Base-by-base conservation (phyloP, 2,797 vertebrate genomes). In the Cossypha dichroa region DNA sequence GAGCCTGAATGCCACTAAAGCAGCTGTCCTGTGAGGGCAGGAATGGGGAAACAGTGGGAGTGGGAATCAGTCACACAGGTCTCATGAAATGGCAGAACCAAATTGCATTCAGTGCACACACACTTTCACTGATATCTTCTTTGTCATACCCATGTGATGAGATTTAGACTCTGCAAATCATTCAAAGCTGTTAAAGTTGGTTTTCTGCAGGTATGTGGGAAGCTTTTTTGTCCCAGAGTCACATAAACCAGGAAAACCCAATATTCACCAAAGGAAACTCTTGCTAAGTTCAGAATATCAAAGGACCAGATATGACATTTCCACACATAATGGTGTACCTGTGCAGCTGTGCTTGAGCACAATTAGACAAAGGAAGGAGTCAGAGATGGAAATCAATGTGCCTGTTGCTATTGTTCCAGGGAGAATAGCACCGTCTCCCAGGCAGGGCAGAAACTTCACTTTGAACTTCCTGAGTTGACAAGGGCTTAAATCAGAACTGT, bases 401-500 rank as follows among this genome's bases (percentile, higher is more conserved):
- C 34, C 58, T 76, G 25, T 86, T 84, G 40, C 89, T 88, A n/a
- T 88, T 80, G 73, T 94, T 73, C 88, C 76, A 81, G 79, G 25
- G 79, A 90, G 87, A 95, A 69, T 59, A 93, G 38, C 70, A 89
- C 31, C 1, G 13, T 60, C 85, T 90, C 64, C 33, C 63, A 69
- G 66, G 64, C 88, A 75, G 68, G 76, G 73, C 58, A 83, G 45
- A 81, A 95, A 90, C 34, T 80, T 94, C 79, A 75, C 94, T 96
- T 95, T 80, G 84, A 96, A 92, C 77, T 87, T 89, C 75, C 88
- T 91, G 54, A 94, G 88, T 92, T 90, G 93, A 94, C 90, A 96
- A 63, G 92, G 77, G 68, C 87, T 96, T 96, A 95, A 97, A 96
- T 93, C 95, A 87, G 67, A 46, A 55, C 85, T 70, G 68, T 69